Base-by-base conservation (phyloP, 2,888 invertebrate species). In the Trachelus tabidus region DNA sequence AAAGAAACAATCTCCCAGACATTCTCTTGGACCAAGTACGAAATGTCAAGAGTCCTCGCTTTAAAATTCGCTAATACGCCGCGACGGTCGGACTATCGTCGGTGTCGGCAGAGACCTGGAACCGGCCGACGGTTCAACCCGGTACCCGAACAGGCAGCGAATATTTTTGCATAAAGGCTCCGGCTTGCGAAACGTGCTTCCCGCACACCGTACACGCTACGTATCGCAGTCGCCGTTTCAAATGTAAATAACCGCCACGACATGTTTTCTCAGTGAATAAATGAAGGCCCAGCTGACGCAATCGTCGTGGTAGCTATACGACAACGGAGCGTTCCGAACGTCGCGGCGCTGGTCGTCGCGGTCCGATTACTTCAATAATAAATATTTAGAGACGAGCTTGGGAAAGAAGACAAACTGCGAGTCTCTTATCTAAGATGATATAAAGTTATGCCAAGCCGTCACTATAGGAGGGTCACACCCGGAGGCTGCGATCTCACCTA, bases 351-450 rank as follows among this genome's bases (percentile, higher is more conserved):
- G 69, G 69, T 33, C 69, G 69, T 15, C 69, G n/a, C 3, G 73
- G n/a, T 56, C 34, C 75, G 78, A 15, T 81, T 83, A 74, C 79
- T 83, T 81, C 79, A 77, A 84, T 85, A 86, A 85, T 82, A 83
- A 87, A 85, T 85, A 83, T 86, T 86, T 86, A 81, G 83, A 82
- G 79, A 82, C 76, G 73, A 34, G 69, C 74, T 77, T 71, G 40
- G 73, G 78, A 75, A 79, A 81, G 75, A 77, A 74, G 73, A 81
- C 76, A 73, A 83, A 82, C 83, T 73, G 81, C 77, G 76, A 68
- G 12, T 31, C 76, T 81, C 80, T 84, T 82, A 83, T 86, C 83
- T 76, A 76, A 15, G 12, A 73, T 75, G 80, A 82, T 83, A 82
- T 82, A 85, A 83, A 79, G 56, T 33, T 34, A 15, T 37, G 4